Conservation (phyloP, 2,797 vertebrate species). For the Nannoperca obscura region DNA sequence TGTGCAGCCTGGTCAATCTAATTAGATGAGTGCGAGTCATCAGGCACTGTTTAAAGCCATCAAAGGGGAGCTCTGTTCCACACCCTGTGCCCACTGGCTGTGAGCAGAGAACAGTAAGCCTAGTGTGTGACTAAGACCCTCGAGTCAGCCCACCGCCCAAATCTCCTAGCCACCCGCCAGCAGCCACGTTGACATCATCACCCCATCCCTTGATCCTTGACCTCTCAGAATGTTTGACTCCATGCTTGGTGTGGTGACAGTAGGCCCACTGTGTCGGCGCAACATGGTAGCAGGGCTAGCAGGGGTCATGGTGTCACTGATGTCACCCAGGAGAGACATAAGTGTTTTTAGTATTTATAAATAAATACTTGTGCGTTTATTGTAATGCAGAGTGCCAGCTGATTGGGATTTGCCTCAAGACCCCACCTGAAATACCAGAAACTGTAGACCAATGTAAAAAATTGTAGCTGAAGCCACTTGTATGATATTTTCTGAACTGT, state of each 20-base stretch:
- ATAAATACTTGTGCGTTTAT: constrained; percentile 42
- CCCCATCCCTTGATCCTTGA: constrained; percentile 79
- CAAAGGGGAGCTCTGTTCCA: constrained; percentile 86
- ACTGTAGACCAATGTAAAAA: background rate
- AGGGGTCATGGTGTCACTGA: constrained; percentile 69
- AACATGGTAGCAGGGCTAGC: constrained; percentile 60
- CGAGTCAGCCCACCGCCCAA: constrained; percentile 66
- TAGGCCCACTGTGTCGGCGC: constrained; percentile 77
- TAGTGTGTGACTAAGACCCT: constrained; percentile 77
- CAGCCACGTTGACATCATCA: constrained; percentile 84
- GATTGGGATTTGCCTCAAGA: constrained; percentile 14
- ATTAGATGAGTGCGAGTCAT: constrained; percentile 87
- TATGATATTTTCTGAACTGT: background rate
- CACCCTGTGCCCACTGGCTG: constrained; percentile 81
- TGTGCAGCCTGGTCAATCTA: constrained; percentile 77
- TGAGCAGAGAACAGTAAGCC: constrained; percentile 81
- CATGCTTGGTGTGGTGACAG: constrained; percentile 76
- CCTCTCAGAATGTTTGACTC: constrained; percentile 81
- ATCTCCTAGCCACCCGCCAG: constrained; percentile 62
- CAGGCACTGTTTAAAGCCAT: constrained; percentile 87
- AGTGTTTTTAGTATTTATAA: constrained; percentile 37
- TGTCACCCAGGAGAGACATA: constrained; percentile 59
- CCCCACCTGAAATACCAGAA: background rate
- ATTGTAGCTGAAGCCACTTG: no score
- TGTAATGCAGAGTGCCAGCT: constrained; percentile 33